Percentiles rank a stretch among this genome's conserved stretches.
Conservation (phyloP, 2,797 vertebrate species). For the Enteromius thamalakanensis region DNA sequence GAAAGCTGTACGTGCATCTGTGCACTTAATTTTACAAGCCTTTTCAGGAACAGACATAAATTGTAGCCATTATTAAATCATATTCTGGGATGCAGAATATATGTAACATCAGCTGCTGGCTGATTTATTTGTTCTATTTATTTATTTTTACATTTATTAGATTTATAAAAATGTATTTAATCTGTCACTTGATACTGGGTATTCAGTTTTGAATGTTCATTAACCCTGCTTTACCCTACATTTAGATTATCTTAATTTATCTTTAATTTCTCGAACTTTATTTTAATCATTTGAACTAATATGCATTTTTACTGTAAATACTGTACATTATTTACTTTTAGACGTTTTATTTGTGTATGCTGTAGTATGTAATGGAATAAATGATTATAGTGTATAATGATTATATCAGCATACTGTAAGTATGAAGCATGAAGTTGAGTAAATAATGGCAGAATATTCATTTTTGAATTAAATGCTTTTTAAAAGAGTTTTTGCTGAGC, state of each 20-base stretch:
- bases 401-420: neutral
- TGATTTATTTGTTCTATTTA: neutral
- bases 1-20: neutral
- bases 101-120: neutral
- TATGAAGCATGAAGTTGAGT: neutral
- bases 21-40: neutral
- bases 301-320: neutral
- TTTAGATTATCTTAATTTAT: neutral
- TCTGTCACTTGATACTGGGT: neutral
- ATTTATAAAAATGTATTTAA: neutral
- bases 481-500: neutral
- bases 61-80: neutral
- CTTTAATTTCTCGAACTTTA: neutral
- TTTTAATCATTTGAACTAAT: neutral
- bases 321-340: neutral
- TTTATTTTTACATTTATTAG: neutral
- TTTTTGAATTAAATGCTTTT: neutral
- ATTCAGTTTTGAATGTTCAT: neutral
- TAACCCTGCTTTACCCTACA: neutral
- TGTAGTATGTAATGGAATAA: neutral
- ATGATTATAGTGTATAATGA: neutral
- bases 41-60: neutral
- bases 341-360: neutral
- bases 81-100: neutral
- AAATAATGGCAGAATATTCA: neutral